Base-by-base conservation (phyloP, 2,888 invertebrate species). In the Dynastes tityus region DNA sequence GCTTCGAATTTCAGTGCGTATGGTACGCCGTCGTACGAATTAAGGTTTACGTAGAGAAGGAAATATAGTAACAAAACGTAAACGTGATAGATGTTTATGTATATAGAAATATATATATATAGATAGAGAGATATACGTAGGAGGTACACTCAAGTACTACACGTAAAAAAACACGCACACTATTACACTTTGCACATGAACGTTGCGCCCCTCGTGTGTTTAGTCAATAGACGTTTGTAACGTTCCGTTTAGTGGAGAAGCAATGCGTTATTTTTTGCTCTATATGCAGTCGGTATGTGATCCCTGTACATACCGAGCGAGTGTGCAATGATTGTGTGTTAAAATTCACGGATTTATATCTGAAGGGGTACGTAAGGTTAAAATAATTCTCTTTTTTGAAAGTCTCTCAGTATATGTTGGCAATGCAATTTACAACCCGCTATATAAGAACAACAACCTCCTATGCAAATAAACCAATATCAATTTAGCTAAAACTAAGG, bases 1-100 rank as follows among this genome's bases (percentile, higher is more conserved):
- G 85, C 82, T 86, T 86, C 86, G 87, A 86, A 85, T 88, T 65
- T 74, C 71, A 85, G 82, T 86, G 86, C 86, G 86, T 86, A 85
- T 88, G 88, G 88, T 88, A 88, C 88, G 88, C 86, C 85, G 86
- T 88, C 88, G 87, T 88, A 88, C 88, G 87, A 85, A 86, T 86
- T 86, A 84, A 85, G 84, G 73, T 73, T 73, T 73, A 73, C 61
- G 73, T 37, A 68, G 67, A 71, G 58, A 73, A 55, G 73, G 73
- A 73, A 73, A 73, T 73, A 73, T 73, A 58, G 73, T 73, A 73
- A 73, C 61, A 61, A 55, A 73, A 73, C 58, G 61, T 73, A 73
- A 22, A 73, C 73, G 58, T 16, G 55, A 73, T 73, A 58, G 58
- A 73, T 61, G 58, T 61, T 53, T 73, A 61, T 73, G 61, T 73